Evolutionary conservation across 1,140 invertebrate genomes (phyloP), one percentile per base, ranked within the genome.

Genomic region (Zaprionus inermis): DNA sequence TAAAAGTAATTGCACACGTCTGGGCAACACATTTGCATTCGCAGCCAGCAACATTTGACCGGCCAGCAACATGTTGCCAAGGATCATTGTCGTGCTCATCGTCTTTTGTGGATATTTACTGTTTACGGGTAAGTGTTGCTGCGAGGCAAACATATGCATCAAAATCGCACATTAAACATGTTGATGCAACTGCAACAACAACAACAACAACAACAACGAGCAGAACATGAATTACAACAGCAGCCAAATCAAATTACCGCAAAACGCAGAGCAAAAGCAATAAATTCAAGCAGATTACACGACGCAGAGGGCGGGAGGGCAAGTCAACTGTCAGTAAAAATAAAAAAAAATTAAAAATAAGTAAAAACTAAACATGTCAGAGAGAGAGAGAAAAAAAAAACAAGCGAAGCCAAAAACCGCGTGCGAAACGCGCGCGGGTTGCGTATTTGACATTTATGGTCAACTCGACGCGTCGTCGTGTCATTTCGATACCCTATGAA

Each of bases 31-130:
- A 46, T 56, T 54, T 18, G 41, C 36, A 38, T 38, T 38, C 14
- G 2, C 36, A 38, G 36, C 36, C 44, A 46, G 18, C 58, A 76
- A 67, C 69, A 72, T 68, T 60, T 67, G 14, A n/a, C n/a, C n/a
- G 9, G 38, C 16, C 30, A 76, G 74, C 88, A 91, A 77, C 71
- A 91, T 91, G 89, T 81, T 91, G 81, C 88, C 88, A 57, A 91
- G 89, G 70, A 88, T 91, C 78, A 79, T 63, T 49, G 68, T 91
- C 54, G 69, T 91, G 72, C 58, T 91, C 30, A 76, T 91, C 61
- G 72, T 91, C 65, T 72, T 91, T 76, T 91, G 90, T 77, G 90
- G 90, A 91, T 91, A 90, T 81, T 78, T 91, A 68, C 78, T 91
- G 72, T 76, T 83, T 67, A 81, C 83, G 59, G 83, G 83, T 88